Evolutionary conservation across 2,113 vertebrate genomes (phyloP), one percentile per base, ranked within the genome.

Genomic region (Tricholaema leucomelas): DNA sequence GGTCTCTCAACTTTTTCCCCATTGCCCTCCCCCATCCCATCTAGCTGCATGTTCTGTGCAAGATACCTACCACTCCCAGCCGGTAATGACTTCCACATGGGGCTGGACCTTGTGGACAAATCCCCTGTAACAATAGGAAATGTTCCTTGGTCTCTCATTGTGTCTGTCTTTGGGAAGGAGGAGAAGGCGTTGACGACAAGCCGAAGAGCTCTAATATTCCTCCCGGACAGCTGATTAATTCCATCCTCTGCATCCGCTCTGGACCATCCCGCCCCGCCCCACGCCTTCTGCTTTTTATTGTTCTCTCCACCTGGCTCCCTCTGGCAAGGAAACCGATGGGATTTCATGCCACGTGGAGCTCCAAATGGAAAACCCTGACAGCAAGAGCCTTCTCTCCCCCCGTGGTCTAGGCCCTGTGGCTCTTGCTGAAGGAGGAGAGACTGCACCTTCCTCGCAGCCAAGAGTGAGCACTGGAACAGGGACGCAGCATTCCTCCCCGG

Each of bases 61-160:
- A 90, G 94, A 95, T 94, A 93, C 94, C 96, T 94, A 91, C 96
- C 96, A 94, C 94, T 96, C 96, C 95, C 94, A 93, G 79, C 80
- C 79, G n/a, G 75, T 97, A 96, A 96, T 96, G 94, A 96, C 96
- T 97, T 97, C 95, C 96, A 97, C 93, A 92, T 97, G 96, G 92
- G 87, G 85, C 81, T 90, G 90, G 87, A 85, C 95, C 92, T 91
- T 66, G 85, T 91, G 87, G 90, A 96, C 90, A 90, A 88, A 94
- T 97, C 95, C 89, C 90, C 79, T 91, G 91, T 82, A 95, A 95
- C 91, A 95, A 95, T 91, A 81, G 95, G 92, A 96, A 94, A 94
- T 94, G 89, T 91, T 94, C 95, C 91, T 95, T 90, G 87, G 92
- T 95, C 86, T 95, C 94, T 95, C 93, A 86, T 95, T 95, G 88